Base-by-base conservation (phyloP, 2,113 vertebrate species). In the Nesoenas mayeri region DNA sequence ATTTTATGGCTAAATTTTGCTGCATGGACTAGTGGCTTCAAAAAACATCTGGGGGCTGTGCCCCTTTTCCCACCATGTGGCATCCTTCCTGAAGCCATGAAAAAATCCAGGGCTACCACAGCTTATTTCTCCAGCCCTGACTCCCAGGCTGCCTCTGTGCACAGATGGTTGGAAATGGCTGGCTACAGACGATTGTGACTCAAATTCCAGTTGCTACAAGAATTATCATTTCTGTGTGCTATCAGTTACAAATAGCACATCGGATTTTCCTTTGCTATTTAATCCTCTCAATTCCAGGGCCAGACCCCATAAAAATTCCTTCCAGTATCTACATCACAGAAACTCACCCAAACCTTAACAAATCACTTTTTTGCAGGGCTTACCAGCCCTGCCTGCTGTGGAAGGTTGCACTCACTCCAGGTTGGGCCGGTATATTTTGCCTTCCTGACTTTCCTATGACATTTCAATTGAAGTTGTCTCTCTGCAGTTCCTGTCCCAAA, bases 231-330 rank as follows among this genome's bases (percentile, higher is more conserved):
- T 95, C 95, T 95, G 88, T 40, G 62, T 0, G 0, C 90, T 92
- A 79, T 96, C 93, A 91, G 87, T 95, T 97, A 88, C 85, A 50
- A 95, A 69, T 15, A 85, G 79, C 73, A 67, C 78, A 28, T 79
- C 84, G 89, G 85, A 67, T 94, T 97, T 96, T 72, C 77, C 88
- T 96, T 93, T 91, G 84, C 93, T 83, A 66, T 93, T 96, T 95
- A 96, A 93, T 95, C 85, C 81, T 93, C 66, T 85, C 57, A 6
- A 77, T 94, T 94, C 93, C 93, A 94, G 87, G 51, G 79, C 87
- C 92, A 88, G 96, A 94, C 95, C 96, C 87, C 96, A 97, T 97
- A 97, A 97, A 97, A 97, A 97, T 97, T 97, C 97, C 96, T 97
- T 91, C 90, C 86, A 97, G 78, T 92, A 94, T 96, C 96, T 97